phyloP scores from a whole-genome alignment of 1,140 invertebrate species.

The Heliothis virescens region DNA sequence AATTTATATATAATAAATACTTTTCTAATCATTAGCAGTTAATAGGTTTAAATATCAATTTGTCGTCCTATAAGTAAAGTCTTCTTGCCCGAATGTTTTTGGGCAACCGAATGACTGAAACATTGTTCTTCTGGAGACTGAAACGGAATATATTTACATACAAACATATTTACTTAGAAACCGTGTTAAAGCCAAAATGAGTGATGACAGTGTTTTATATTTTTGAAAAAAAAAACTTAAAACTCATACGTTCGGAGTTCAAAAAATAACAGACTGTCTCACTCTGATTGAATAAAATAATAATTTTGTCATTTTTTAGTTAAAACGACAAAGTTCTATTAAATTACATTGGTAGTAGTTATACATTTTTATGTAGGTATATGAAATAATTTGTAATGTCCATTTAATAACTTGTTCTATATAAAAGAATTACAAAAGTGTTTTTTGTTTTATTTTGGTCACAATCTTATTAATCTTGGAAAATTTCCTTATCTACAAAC shows the following conservation, averaged over 20 bases:
- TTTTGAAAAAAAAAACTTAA: background rate
- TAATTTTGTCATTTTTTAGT: conserved; percentile 78
- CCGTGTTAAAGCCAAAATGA: conserved; percentile 20
- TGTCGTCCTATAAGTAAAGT: conserved; percentile 48
- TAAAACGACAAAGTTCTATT: conserved; percentile 79
- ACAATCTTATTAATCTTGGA: too few relatives aligned
- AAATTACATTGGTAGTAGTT: conserved; percentile 51
- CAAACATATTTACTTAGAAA: conserved; percentile 39
- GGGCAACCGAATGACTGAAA: conserved; percentile 65
- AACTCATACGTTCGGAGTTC: background rate
- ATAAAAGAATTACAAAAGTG: conserved; percentile 57
- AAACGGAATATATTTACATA: conserved; percentile 47
- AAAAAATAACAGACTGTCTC: background rate
- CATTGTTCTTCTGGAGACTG: conserved; percentile 59
- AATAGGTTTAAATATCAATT: conserved; percentile 28
- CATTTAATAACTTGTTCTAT: conserved; percentile 59
- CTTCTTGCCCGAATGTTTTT: conserved; percentile 67
- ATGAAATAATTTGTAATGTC: conserved; percentile 58
- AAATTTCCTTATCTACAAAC: too few relatives aligned
- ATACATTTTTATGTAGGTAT: conserved; percentile 58
- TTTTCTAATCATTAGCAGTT: conserved; percentile 50
- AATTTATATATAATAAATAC: conserved; percentile 31
- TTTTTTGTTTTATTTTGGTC: conserved; percentile 52
- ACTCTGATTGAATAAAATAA: conserved; percentile 39
- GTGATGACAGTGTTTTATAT: background rate